phyloP scores from a whole-genome alignment of 2,888 invertebrate genomes.

The Anoplius nigerrimus region DNA sequence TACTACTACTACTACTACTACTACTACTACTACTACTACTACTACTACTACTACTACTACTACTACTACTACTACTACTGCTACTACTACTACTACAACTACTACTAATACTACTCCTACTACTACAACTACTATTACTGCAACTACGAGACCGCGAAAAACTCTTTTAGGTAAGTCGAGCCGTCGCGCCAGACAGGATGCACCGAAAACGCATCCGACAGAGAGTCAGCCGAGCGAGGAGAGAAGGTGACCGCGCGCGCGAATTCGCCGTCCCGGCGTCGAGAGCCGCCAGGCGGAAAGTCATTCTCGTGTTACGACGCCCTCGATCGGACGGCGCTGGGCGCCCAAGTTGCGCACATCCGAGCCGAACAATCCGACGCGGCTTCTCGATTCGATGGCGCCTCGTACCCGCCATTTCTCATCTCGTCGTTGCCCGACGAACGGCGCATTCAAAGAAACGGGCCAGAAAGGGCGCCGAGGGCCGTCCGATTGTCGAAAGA shows the following conservation, averaged over 20 bases:
- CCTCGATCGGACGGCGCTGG: conserved; percentile 6
- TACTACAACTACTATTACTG: conserved; percentile 22
- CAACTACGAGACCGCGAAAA: conserved; percentile 18
- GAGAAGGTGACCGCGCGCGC: not conserved
- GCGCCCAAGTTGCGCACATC: too few relatives aligned
- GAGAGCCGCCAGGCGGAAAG: not conserved
- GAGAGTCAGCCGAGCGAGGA: not conserved
- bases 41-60: conserved; percentile 36
- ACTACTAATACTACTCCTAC: conserved; percentile 20
- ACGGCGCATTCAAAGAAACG: too few relatives aligned
- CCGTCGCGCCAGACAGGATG: conserved; percentile 23
- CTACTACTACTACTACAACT: conserved; percentile 40
- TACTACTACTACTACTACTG: conserved; percentile 22
- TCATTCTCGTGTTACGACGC: not conserved
- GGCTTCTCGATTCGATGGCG: too few relatives aligned
- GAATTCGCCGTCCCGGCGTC: not conserved
- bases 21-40: conserved; percentile 5
- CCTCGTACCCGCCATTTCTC: too few relatives aligned
- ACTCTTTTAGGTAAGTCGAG: conserved; percentile 36
- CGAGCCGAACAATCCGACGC: too few relatives aligned
- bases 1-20: conserved; percentile 6
- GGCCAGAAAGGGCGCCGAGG: too few relatives aligned
- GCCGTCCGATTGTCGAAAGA: too few relatives aligned
- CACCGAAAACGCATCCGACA: conserved; percentile 6
- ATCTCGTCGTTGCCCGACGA: too few relatives aligned